Conservation (phyloP, 2,888 invertebrate genomes). For the Apodemia mormo region DNA sequence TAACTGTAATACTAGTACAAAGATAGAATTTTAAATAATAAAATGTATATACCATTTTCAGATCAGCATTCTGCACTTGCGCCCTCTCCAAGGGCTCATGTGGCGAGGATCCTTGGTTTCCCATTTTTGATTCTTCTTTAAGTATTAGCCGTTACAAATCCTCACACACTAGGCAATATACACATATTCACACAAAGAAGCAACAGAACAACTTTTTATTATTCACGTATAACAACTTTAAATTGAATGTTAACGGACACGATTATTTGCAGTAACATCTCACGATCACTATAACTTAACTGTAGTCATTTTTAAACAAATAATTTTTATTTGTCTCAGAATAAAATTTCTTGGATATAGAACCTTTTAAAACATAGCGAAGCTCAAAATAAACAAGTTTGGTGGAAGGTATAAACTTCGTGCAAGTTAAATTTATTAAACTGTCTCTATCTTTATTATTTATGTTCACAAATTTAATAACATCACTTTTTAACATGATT, state of each 20-base stretch:
- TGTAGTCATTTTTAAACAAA: conserved; percentile 62
- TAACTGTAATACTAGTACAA: not conserved
- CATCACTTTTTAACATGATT: conserved; percentile 1
- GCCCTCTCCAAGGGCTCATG: conserved; percentile 91
- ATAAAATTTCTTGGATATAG: conserved; percentile 70
- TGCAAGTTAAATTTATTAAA: conserved; percentile 44
- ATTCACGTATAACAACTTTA: conserved; percentile 41
- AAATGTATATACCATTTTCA: conserved; percentile 68
- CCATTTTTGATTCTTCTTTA: conserved; percentile 78
- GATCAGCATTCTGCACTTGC: conserved; percentile 71
- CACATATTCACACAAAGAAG: conserved; percentile 44
- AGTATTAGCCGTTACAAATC: conserved; percentile 26
- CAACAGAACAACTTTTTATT: conserved; percentile 33
- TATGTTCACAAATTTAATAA: not conserved
- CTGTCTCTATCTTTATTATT: not conserved
- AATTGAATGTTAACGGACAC: conserved; percentile 46
- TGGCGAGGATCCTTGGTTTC: conserved; percentile 91
- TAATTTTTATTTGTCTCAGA: conserved; percentile 60
- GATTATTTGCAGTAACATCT: conserved; percentile 47
- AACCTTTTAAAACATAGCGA: conserved; percentile 71
- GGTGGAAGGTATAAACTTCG: conserved; percentile 66
- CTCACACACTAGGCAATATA: conserved; percentile 35
- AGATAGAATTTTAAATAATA: not conserved
- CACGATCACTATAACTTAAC: conserved; percentile 54
- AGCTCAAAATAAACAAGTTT: conserved; percentile 69